Percentiles rank a stretch among this genome's conserved stretches.
Evolutionary conservation across 2,797 vertebrate species (phyloP).

Genomic region (Hydrolagus colliei): DNA sequence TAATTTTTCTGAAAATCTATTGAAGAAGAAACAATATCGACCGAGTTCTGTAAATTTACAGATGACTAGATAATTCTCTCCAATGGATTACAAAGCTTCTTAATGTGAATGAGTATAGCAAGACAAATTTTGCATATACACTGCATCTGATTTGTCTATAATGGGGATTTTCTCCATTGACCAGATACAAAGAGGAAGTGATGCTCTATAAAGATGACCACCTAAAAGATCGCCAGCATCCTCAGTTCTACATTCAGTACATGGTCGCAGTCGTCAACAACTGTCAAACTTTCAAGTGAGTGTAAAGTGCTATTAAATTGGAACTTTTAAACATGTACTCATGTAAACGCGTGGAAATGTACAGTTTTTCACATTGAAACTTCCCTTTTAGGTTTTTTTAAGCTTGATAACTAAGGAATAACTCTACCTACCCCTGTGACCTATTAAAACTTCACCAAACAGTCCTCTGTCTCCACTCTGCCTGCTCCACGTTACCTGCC

Average conservation of each 20-base stretch:
- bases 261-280: conserved; percentile 95
- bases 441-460: too few species aligned
- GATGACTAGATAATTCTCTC: too few species aligned
- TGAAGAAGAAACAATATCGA: too few species aligned
- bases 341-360: background rate
- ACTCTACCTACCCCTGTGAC: too few species aligned
- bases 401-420: too few species aligned
- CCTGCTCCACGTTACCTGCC: too few species aligned
- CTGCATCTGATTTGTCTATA: background rate
- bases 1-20: too few species aligned
- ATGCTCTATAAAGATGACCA: conserved; percentile 84
- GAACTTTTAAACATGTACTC: background rate
- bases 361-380: background rate
- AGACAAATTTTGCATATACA: background rate
- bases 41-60: too few species aligned
- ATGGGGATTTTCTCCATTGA: conserved; percentile 4
- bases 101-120: too few species aligned
- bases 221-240: conserved; percentile 75
- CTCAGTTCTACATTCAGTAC: conserved; percentile 89
- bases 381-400: too few species aligned
- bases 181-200: conserved; percentile 82
- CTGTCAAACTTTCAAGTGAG: conserved; percentile 93
- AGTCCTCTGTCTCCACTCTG: too few species aligned
- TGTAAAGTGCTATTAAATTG: background rate
- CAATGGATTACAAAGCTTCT: too few species aligned